Percentiles rank a stretch among this genome's conserved stretches.
phyloP scores from a whole-genome alignment of 1,140 invertebrate species.

The Pectinophora gossypiella region DNA sequence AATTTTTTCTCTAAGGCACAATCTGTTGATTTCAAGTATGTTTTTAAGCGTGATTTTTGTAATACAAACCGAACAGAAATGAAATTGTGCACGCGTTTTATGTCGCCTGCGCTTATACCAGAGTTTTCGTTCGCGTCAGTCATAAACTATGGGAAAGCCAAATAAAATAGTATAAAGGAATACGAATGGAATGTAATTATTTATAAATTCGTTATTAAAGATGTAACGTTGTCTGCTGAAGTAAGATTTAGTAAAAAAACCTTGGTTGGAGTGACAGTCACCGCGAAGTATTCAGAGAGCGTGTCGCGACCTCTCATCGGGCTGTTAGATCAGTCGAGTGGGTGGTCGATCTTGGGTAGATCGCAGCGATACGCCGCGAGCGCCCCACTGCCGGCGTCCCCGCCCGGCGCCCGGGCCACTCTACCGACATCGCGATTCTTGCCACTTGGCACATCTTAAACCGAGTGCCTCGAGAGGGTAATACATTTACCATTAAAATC shows the following conservation, averaged over 20 bases:
- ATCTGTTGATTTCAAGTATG: background rate
- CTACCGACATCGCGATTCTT: conserved; percentile 24
- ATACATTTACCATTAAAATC: conserved; percentile 26
- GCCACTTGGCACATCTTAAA: conserved; percentile 34
- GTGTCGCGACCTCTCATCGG: conserved; percentile 24
- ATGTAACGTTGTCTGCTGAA: no score
- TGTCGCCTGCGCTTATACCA: background rate
- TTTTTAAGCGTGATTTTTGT: no score
- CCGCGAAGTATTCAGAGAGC: conserved; percentile 22
- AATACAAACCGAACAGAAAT: background rate
- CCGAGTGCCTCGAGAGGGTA: conserved; percentile 23
- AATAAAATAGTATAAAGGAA: no score
- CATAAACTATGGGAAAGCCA: no score
- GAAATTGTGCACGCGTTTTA: background rate
- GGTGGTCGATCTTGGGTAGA: conserved; percentile 31
- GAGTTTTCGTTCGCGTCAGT: background rate
- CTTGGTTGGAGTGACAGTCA: conserved; percentile 7
- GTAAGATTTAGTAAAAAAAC: no score
- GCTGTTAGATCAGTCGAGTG: conserved; percentile 30
- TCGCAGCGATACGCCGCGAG: conserved; percentile 41
- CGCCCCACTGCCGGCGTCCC: conserved; percentile 17
- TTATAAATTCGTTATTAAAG: no score
- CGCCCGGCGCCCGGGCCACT: conserved; percentile 14
- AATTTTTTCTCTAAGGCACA: background rate
- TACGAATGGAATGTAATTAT: no score